Percentiles rank a stretch among this genome's conserved stretches.
phyloP scores from a whole-genome alignment of 1,140 invertebrate species.

The Habropoda laboriosa region DNA sequence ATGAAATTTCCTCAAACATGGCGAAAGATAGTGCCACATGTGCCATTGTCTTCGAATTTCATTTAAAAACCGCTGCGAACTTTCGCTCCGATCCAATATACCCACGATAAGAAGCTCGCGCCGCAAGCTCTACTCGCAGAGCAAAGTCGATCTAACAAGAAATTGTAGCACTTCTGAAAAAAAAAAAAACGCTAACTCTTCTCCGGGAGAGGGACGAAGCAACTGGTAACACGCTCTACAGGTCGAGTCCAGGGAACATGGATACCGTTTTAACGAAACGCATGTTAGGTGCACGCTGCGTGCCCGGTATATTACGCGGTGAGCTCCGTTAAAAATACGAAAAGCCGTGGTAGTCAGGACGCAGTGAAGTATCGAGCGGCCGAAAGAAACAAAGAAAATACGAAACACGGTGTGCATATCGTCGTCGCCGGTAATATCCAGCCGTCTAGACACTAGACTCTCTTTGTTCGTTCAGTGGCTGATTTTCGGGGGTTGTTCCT shows the following conservation, averaged over 20 bases:
- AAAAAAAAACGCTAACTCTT: too few species aligned
- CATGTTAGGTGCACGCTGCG: neutral
- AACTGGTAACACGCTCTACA: neutral
- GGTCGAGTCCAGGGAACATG: neutral
- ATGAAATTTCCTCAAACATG: too few species aligned
- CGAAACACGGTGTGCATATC: slow-evolving; percentile 16
- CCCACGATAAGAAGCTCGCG: too few species aligned
- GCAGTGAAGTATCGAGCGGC: slow-evolving; percentile 21
- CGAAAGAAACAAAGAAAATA: slow-evolving; percentile 29
- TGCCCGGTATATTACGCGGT: neutral
- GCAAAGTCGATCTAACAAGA: too few species aligned
- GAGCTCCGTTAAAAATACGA: slow-evolving; percentile 23
- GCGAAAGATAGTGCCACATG: too few species aligned
- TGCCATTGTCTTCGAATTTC: too few species aligned
- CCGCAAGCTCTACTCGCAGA: too few species aligned
- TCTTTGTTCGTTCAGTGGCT: slow-evolving; percentile 57
- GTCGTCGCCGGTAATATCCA: slow-evolving; percentile 51
- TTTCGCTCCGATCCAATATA: too few species aligned
- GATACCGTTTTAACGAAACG: neutral
- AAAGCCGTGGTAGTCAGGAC: too few species aligned
- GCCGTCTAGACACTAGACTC: slow-evolving; percentile 63
- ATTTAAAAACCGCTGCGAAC: too few species aligned
- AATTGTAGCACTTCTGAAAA: too few species aligned
- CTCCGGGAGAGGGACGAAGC: too few species aligned
- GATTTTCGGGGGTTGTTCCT: slow-evolving; percentile 62